Percentiles rank a stretch among this genome's conserved stretches.
These are phyloP conservation scores for Cottus gobio DNA, from an alignment of 2,113 vertebrate species.

Conservation along the genomic window DNA sequence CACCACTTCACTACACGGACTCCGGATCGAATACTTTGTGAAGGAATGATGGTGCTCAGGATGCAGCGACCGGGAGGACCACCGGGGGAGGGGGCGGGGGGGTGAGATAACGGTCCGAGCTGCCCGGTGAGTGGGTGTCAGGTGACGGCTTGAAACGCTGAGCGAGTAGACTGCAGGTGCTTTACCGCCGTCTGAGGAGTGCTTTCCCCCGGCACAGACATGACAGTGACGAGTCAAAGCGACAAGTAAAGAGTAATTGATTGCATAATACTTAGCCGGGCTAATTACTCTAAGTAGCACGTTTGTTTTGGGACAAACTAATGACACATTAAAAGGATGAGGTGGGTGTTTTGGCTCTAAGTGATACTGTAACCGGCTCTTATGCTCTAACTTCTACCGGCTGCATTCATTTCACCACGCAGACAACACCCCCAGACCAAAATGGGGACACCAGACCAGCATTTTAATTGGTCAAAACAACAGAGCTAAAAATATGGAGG, in stretches of 20 bases:
- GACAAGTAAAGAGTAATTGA: conserved; percentile 65
- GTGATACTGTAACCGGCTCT: conserved; percentile 39
- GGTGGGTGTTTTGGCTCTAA: neutral
- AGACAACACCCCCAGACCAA: conserved; percentile 8
- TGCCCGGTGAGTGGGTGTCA: conserved; percentile 11
- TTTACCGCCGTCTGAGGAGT: neutral
- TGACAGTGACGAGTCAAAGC: conserved; percentile 45
- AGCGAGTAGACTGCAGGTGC: neutral
- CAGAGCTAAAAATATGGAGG: conserved; percentile 15
- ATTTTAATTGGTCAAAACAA: conserved; percentile 32
- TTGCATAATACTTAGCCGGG: conserved; percentile 32
- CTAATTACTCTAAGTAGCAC: conserved; percentile 57
- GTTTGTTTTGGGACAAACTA: conserved; percentile 58
- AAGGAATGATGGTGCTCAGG: conserved; percentile 9
- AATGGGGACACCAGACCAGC: conserved; percentile 15
- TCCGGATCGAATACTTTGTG: neutral
- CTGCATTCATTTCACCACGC: neutral
- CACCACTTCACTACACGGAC: conserved; percentile 23
- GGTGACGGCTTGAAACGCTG: neutral
- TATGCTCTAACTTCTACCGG: conserved; percentile 12
- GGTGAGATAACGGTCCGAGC: conserved; percentile 11
- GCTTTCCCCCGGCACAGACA: conserved; percentile 30
- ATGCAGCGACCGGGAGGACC: conserved; percentile 5
- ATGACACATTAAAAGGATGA: conserved; percentile 45
- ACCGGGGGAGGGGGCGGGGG: too few relatives aligned